These are phyloP conservation scores for Battus philenor DNA, from an alignment of 1,140 invertebrate genomes.

Conservation along the genomic window DNA sequence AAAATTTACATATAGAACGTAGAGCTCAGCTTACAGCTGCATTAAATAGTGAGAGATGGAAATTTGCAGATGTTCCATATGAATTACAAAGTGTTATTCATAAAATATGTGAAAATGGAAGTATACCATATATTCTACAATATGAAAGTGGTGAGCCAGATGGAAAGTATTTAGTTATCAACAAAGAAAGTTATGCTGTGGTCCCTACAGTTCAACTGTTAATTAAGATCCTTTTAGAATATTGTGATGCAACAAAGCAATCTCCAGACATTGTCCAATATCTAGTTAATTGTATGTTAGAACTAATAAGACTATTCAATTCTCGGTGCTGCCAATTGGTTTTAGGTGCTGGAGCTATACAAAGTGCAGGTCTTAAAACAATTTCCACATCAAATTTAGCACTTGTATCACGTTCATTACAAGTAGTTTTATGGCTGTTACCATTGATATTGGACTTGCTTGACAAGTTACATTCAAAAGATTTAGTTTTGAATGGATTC, in stretches of 20 bases:
- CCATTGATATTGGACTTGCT: constrained; percentile 84
- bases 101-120: constrained; percentile 78
- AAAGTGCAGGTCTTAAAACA: constrained; percentile 95
- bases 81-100: constrained; percentile 92
- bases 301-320: constrained; percentile 93
- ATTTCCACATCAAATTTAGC: constrained; percentile 97
- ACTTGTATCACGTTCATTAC: constrained; percentile 91
- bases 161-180: constrained; percentile 81
- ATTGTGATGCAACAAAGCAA: constrained; percentile 87
- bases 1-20: constrained; percentile 92
- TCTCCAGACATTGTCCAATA: constrained; percentile 80
- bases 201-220: constrained; percentile 91
- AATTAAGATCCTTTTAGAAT: constrained; percentile 92
- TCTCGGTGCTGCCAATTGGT: constrained; percentile 95
- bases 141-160: constrained; percentile 58
- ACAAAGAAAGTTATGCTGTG: constrained; percentile 89
- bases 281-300: constrained; percentile 88
- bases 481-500: constrained; percentile 74
- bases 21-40: constrained; percentile 89
- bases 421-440: constrained; percentile 86
- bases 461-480: constrained; percentile 70
- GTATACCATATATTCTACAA: constrained; percentile 64
- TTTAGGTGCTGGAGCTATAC: constrained; percentile 95
- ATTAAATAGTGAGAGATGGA: constrained; percentile 95
- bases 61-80: constrained; percentile 90